Evolutionary conservation across 1,140 invertebrate genomes (phyloP), one percentile per base, ranked within the genome.

Genomic region (Hesperophylax magnus): DNA sequence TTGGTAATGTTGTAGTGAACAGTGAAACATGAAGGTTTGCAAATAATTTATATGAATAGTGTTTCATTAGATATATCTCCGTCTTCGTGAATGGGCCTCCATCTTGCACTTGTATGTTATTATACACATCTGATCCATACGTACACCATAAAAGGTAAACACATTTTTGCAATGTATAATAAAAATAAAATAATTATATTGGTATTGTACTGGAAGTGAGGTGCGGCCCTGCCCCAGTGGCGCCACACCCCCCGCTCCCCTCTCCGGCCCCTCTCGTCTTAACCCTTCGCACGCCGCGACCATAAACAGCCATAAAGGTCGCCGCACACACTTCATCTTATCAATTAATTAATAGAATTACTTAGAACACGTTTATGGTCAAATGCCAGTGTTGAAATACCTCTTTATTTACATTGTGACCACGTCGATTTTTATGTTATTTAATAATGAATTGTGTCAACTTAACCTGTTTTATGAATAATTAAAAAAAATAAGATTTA

Each of bases 301-400:
- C 67, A 71, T 71, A 71, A 71, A 20, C 31, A 71, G n/a, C 39
- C 31, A 47, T 71, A 71, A 71, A 71, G 34, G 67, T 71, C 34
- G 67, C 67, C 67, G 67, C 67, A 71, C 67, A 71, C 67, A 39
- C 39, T n/a, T 22, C 67, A 9, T 52, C 67, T 71, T 71, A 71
- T 53, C 67, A 52, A 52, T 71, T 71, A 71, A 71, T 71, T 71
- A 71, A 71, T 71, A 52, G 67, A 20, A 34, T 24, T 24, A 65
- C 20, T 65, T 27, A 22, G 24, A 65, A 65, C 61, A 65, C 61
- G 61, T 65, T 58, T 58, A 56, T 56, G 17, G 17, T 56, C 54
- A 17, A 56, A 56, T 56, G 17, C 17, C 18, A 5, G 56, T n/a
- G 20, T 58, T 58, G 6, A 58, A 58, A 8, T n/a, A 22, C n/a